Base-by-base conservation (phyloP, 2,888 invertebrate genomes). In the Gryllus longicercus region DNA sequence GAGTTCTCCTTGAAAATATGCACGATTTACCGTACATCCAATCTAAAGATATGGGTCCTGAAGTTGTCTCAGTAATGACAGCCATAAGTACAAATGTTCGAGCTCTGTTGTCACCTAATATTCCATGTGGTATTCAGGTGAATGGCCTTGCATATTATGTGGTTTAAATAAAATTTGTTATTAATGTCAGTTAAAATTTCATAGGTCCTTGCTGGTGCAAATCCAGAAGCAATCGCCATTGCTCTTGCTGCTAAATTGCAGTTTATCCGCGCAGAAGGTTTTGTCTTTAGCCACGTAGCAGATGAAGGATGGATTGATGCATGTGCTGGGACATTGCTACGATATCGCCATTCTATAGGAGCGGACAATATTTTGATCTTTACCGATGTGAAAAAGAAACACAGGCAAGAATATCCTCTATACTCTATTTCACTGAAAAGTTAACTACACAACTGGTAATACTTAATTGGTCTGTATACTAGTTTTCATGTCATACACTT, bases 311-410 rank as follows among this genome's bases (percentile, higher is more conserved):
- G 91, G 83, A 93, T 92, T 82, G 90, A 95, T 85, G 93, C 93
- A 0, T 92, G 92, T 86, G 95, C 95, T 50, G 95, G 94, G 0
- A 86, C 88, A 11, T 85, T 95, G 80, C 85, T 95, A 50, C 88
- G 95, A 82, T 95, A 94, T 86, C 88, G 95, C 16, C 90, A 88
- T 81, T 85, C 87, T 12, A 92, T 96, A 80, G 91, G 90, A 79
- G 94, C 94, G 0, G 90, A 93, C 11, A 84, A 93, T 84, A 87
- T 96, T 25, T 86, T 92, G 2, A 86, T 95, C 12, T 91, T 94
- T 81, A 91, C 93, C 0, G 95, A 96, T 87, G 90, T 96, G n/a
- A 95, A 96, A 86, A 96, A 96, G 86, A 96, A 95, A 85, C 95
- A 96, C 86, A 91, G 92, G 93, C 38, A 38, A 38, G 38, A 38